Percentiles rank a stretch among this genome's conserved stretches.
Evolutionary conservation across 2,888 invertebrate species (phyloP).

Genomic region (Tetropium fuscum): DNA sequence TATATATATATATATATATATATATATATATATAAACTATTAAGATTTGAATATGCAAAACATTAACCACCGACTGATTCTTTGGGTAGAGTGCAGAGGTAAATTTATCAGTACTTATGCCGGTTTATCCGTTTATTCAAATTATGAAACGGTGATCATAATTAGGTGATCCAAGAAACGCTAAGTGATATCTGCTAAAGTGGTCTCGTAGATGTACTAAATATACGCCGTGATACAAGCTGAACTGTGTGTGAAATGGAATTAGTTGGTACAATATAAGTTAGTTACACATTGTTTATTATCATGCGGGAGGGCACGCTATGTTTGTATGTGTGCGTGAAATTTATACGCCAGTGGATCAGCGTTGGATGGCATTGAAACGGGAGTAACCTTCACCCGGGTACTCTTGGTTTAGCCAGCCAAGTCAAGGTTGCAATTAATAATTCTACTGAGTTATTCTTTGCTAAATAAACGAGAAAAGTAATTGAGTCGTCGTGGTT

Average conservation of each 20-base stretch:
- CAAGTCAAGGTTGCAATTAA: constrained; percentile 52
- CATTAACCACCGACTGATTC: too few species aligned
- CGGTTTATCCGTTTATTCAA: too few species aligned
- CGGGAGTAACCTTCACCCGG: constrained; percentile 52
- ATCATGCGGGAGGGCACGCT: constrained; percentile 12
- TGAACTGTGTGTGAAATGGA: neutral
- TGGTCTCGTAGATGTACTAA: too few species aligned
- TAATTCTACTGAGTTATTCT: constrained; percentile 48
- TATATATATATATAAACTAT: too few species aligned
- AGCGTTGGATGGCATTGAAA: constrained; percentile 23
- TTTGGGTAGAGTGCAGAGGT: too few species aligned
- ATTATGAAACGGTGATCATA: too few species aligned
- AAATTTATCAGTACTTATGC: too few species aligned
- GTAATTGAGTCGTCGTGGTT: constrained; percentile 28
- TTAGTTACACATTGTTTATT: constrained; percentile 9
- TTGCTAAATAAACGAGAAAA: constrained; percentile 38
- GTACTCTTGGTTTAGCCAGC: constrained; percentile 45
- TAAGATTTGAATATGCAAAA: too few species aligned
- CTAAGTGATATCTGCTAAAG: neutral
- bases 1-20: too few species aligned
- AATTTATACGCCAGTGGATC: constrained; percentile 13
- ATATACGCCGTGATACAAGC: too few species aligned
- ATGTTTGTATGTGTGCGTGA: neutral
- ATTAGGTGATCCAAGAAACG: too few species aligned
- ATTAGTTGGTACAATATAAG: constrained; percentile 7